Percentiles rank a stretch among this genome's conserved stretches.
phyloP scores from a whole-genome alignment of 2,888 invertebrate genomes.

The Leistus spinibarbis region DNA sequence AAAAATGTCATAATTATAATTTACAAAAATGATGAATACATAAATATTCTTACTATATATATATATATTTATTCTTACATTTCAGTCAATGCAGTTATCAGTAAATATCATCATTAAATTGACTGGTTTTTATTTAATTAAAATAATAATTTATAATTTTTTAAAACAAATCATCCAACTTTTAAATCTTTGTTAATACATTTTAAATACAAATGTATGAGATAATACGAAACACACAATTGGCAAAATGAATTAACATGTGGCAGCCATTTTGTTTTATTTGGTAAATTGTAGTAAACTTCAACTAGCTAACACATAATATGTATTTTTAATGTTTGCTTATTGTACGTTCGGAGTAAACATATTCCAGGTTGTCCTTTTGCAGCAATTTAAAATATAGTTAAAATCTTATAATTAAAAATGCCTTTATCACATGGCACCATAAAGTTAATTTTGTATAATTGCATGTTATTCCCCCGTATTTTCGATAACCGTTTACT shows the following conservation, averaged over 20 bases:
- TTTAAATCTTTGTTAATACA: constrained; percentile 6
- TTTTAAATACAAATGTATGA: constrained; percentile 16
- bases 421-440: too few species aligned
- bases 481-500: too few species aligned
- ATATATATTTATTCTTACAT: constrained; percentile 1
- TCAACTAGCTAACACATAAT: neutral
- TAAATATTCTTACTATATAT: neutral
- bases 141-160: neutral
- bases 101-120: neutral
- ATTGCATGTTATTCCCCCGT: too few species aligned
- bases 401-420: too few species aligned
- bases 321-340: too few species aligned
- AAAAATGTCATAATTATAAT: neutral
- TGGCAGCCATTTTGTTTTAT: neutral
- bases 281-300: neutral
- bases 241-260: neutral
- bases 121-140: neutral
- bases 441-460: too few species aligned
- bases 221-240: constrained; percentile 30
- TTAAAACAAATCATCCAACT: neutral
- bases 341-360: too few species aligned
- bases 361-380: too few species aligned
- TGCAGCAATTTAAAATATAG: too few species aligned
- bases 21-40: neutral
- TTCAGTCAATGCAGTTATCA: neutral